Evolutionary conservation across 2,113 vertebrate genomes (phyloP).

Genomic region (Elaphurus davidianus): DNA sequence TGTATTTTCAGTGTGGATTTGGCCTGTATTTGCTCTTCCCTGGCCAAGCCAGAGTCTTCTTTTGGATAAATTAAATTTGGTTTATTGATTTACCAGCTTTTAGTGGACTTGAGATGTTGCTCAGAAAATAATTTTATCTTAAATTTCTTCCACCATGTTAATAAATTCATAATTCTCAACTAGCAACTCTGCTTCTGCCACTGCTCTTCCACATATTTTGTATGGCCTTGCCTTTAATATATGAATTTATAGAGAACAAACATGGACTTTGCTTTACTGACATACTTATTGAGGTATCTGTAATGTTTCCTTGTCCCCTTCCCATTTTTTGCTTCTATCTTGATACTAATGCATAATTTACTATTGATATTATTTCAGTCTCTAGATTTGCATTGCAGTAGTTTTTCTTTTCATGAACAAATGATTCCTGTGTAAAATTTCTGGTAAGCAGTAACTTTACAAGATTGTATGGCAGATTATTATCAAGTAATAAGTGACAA

Average conservation of each 20-base stretch:
- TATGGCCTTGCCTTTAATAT: constrained; percentile 20
- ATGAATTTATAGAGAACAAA: constrained; percentile 20
- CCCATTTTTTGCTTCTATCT: not conserved
- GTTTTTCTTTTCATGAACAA: constrained; percentile 43
- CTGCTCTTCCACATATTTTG: not conserved
- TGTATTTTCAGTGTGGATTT: not conserved
- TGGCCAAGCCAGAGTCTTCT: not conserved
- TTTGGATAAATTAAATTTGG: not conserved
- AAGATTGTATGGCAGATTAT: constrained; percentile 38
- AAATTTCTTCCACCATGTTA: not conserved
- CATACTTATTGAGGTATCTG: constrained; percentile 5
- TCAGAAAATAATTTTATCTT: constrained; percentile 3
- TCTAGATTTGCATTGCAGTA: constrained; percentile 5
- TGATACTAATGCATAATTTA: constrained; percentile 49
- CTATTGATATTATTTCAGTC: not conserved
- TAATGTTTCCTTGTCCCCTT: not conserved
- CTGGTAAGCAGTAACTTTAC: constrained; percentile 31
- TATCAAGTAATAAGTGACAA: constrained; percentile 58
- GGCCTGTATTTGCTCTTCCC: not conserved
- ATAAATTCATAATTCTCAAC: not conserved
- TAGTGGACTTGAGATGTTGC: not conserved
- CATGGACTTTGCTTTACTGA: not conserved
- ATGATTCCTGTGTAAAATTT: constrained; percentile 43
- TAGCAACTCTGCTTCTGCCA: not conserved
- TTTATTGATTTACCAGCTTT: constrained; percentile 18